Base-by-base conservation (phyloP, 2,888 invertebrate species). In the Calameuta idolon region DNA sequence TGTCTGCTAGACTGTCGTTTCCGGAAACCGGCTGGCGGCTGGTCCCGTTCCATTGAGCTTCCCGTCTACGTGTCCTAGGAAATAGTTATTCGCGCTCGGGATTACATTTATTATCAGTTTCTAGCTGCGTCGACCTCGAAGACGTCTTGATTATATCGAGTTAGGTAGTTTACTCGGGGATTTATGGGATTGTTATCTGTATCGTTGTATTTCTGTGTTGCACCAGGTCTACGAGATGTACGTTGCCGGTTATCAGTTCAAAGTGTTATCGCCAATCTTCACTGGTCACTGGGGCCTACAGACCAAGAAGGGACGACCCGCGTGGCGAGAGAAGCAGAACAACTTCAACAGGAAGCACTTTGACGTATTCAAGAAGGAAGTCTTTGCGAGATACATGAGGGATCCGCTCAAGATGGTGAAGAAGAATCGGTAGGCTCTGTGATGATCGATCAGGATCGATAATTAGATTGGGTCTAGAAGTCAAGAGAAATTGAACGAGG, bases 251-350 rank as follows among this genome's bases (percentile, higher is more conserved):
- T 98, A 96, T 92, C 95, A 96, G 89, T 97, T 98, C 92, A 94
- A 95, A 87, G 97, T 98, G 0, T 93, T 98, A 15, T 96, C 97
- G 0, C 97, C 97, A 0, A 95, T 97, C 75, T 98, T 97, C 92
- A 97, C 97, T 0, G 96, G 96, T 76, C 98, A 98, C 89, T 97
- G 97, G 96, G 97, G 97, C 0, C 92, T 98, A 4, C 97, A 97
- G 89, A 95, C 95, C 40, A 95, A 96, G 79, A 94, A 95, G 86
- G 94, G 94, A 69, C 93, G 97, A 34, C 97, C 97, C 0, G 94
- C 95, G 0, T 97, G 97, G 97, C 93, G 97, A 73, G 97, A 97
- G 90, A 95, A 96, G 79, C 97, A 98, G 88, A 97, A 97, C 91
- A 95, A 95, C 86, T 93, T 95, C 83, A 97, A 98, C 91, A 92